These are phyloP conservation scores for Copsychus sechellarum DNA, from an alignment of 2,113 vertebrate genomes.

Conservation along the genomic window DNA sequence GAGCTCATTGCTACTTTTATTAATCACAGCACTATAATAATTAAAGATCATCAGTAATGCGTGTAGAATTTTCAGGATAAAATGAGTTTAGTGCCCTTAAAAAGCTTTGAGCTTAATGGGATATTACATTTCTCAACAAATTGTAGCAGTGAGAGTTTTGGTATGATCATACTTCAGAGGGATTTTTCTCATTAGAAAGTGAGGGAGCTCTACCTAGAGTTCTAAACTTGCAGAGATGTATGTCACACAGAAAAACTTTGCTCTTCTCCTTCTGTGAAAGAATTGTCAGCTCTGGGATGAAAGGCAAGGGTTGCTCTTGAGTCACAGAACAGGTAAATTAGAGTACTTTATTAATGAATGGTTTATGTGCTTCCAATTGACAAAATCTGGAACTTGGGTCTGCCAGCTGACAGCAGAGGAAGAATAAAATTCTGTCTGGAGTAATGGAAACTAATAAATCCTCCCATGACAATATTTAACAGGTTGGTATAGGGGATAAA, in stretches of 20 bases:
- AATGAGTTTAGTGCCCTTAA: background rate
- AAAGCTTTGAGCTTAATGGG: background rate
- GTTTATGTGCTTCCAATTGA: slow-evolving; percentile 22
- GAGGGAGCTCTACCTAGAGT: background rate
- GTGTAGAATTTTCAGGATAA: background rate
- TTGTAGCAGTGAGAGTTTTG: background rate
- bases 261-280: background rate
- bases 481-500: slow-evolving; percentile 59
- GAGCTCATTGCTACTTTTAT: background rate
- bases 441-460: slow-evolving; percentile 63
- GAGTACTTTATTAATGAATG: slow-evolving; percentile 32
- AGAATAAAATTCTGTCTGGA: slow-evolving; percentile 62
- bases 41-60: background rate
- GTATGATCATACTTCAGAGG: background rate
- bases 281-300: background rate
- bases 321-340: slow-evolving; percentile 7
- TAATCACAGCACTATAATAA: background rate
- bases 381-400: slow-evolving; percentile 30
- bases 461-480: slow-evolving; percentile 51
- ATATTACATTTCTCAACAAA: background rate
- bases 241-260: background rate
- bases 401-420: slow-evolving; percentile 23
- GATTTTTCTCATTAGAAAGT: background rate
- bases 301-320: background rate
- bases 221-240: background rate